Base-by-base conservation (phyloP, 2,888 invertebrate species). In the Apotomis betuletana region DNA sequence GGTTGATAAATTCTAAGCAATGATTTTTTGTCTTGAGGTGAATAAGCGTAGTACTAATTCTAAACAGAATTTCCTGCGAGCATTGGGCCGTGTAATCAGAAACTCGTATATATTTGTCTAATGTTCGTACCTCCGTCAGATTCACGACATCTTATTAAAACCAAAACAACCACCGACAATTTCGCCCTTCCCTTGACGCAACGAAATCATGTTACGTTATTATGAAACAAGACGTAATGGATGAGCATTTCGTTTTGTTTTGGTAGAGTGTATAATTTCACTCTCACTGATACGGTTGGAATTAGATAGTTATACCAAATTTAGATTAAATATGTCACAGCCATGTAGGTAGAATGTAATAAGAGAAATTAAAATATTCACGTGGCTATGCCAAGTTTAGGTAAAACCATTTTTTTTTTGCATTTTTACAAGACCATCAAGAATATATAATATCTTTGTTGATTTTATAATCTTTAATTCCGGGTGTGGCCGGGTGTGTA, bases 31-130 rank as follows among this genome's bases (percentile, higher is more conserved):
- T 49, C 9, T 49, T 49, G 5, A 49, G 49, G 49, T 41, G n/a
- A 3, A 59, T 59, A n/a, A 10, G 15, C 9, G 49, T 49, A 49
- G 49, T 61, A 38, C 27, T 27, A 27, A 27, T 27, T 27, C 49
- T 55, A 49, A 15, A 41, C 70, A 73, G 57, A 71, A 70, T 73
- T 70, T 73, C 75, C 73, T 74, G 36, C n/a, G 74, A 71, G 69
- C 73, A 74, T 69, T 73, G 68, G 64, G 59, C 27, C 58, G 57
- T 62, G 62, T 74, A 68, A 67, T 74, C 59, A 57, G n/a, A 65
- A 49, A 65, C 54, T 62, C 51, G 51, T 57, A 67, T 67, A 54
- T 60, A 68, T 61, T 54, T n/a, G 46, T 63, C 44, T 67, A 65
- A 72, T 67, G 36, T 67, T 8, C 57, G 57, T 71, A 57, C 61